Percentiles rank a stretch among this genome's conserved stretches.
Conservation (phyloP, 2,888 invertebrate species). For the Drosophila flavopinicola region DNA sequence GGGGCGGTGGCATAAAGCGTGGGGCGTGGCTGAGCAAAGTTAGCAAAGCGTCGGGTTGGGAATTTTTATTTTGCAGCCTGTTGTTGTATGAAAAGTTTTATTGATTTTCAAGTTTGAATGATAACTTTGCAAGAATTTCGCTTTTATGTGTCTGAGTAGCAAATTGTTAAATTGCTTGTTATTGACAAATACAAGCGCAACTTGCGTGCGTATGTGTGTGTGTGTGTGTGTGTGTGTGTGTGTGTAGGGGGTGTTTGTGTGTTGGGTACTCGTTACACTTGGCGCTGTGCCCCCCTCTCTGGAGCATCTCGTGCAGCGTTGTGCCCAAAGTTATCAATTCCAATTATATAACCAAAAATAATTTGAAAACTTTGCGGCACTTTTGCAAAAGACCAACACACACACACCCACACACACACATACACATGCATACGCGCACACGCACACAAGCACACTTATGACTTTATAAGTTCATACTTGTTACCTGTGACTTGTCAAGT, state of each 20-base stretch:
- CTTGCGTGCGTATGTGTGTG: constrained; percentile 10
- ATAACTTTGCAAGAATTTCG: constrained; percentile 76
- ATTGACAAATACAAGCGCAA: constrained; percentile 75
- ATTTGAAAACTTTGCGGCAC: constrained; percentile 76
- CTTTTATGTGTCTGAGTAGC: constrained; percentile 52
- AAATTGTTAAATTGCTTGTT: constrained; percentile 80
- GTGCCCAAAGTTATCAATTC: constrained; percentile 75
- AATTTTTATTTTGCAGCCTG: constrained; percentile 32
- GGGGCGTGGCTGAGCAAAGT: constrained; percentile 19
- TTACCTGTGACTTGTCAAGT: constrained; percentile 80
- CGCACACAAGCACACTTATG: constrained; percentile 49
- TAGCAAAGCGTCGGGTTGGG: constrained; percentile 29
- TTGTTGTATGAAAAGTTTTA: constrained; percentile 74
- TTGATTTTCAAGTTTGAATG: constrained; percentile 79
- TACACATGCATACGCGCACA: constrained; percentile 9
- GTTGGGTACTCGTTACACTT: constrained; percentile 41
- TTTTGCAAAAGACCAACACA: constrained; percentile 66
- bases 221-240: constrained; percentile 9
- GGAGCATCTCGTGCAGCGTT: constrained; percentile 36
- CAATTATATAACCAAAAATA: constrained; percentile 79
- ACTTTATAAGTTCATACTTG: constrained; percentile 76
- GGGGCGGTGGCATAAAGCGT: neutral
- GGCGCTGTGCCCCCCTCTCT: constrained; percentile 16
- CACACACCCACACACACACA: constrained; percentile 9
- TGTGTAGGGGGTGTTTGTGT: constrained; percentile 5